Percentiles rank a stretch among this genome's conserved stretches.
Evolutionary conservation across 2,888 invertebrate species (phyloP).

Genomic region (Eupithecia subfuscata): DNA sequence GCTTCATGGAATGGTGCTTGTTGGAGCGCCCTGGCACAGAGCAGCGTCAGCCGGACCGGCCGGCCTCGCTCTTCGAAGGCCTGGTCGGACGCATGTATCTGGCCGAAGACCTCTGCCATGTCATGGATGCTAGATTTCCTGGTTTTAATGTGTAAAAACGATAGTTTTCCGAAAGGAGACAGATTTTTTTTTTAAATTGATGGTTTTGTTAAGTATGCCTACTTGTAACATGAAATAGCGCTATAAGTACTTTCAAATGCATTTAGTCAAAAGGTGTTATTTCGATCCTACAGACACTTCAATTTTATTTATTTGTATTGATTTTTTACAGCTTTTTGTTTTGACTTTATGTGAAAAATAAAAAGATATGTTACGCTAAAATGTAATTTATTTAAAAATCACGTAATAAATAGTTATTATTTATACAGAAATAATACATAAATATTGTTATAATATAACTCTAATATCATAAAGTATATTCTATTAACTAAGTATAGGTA

Average conservation of each 20-base stretch:
- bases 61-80: conserved; percentile 93
- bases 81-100: conserved; percentile 91
- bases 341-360: conserved; percentile 9
- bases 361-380: conserved; percentile 7
- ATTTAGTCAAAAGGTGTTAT: too few relatives aligned
- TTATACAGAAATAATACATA: conserved; percentile 16
- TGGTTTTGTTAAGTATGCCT: too few relatives aligned
- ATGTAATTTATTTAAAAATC: conserved; percentile 35
- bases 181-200: too few relatives aligned
- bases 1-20: conserved; percentile 92
- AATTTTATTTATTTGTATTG: too few relatives aligned
- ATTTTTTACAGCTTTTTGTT: not conserved
- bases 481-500: not conserved
- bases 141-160: conserved; percentile 59
- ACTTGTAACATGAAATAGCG: too few relatives aligned
- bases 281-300: too few relatives aligned
- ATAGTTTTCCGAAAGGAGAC: not conserved
- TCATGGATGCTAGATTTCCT: conserved; percentile 89
- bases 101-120: conserved; percentile 87
- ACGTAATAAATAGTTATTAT: conserved; percentile 32
- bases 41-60: conserved; percentile 89
- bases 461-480: conserved; percentile 16
- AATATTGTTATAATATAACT: not conserved
- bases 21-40: conserved; percentile 88
- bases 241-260: too few relatives aligned